Evolutionary conservation across 2,797 vertebrate species (phyloP), one percentile per base, ranked within the genome.

Genomic region (Rhynchonycteris naso): DNA sequence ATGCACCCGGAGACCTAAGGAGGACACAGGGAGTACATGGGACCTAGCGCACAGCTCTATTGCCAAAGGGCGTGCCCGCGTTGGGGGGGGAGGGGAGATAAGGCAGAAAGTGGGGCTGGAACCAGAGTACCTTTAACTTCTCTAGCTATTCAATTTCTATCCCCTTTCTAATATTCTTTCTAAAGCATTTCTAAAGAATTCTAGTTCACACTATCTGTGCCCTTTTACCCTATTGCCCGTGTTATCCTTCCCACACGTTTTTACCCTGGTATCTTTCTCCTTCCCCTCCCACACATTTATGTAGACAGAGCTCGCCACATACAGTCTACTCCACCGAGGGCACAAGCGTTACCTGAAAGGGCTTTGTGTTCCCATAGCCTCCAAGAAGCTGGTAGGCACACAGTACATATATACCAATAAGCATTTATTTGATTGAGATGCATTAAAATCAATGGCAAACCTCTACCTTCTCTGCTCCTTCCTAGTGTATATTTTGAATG

Each of bases 401-500:
- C 8, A 43, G 14, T 68, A 13, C 11, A 2, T 81, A 80, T n/a
- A n/a, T n/a, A 50, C 69, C 35, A 52, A 11, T 81, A 74, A 88
- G 63, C 50, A 90, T 33, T 65, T 85, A 58, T 10, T 65, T 26
- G 22, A 80, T 52, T 68, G 47, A 92, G 66, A 35, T 71, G 22
- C 66, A 69, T 26, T 82, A 65, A 94, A 96, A 59, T 65, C 87
- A 93, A 88, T 69, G 68, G 28, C 72, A 72, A 68, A 65, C 12
- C 8, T 84, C 58, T 85, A 2, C n/a, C 66, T 82, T 61, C 56
- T 59, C n/a, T 69, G 35, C 35, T 80, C 12, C 33, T 91, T 83
- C 19, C 19, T 65, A 9, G 35, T 68, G 28, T 75, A 15, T 43
- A 52, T 78, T 85, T 89, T 50, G 81, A 11, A 68, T 47, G 30